Percentiles rank a stretch among this genome's conserved stretches.
phyloP scores from a whole-genome alignment of 2,888 invertebrate species.

The Platycheirus rosarum region DNA sequence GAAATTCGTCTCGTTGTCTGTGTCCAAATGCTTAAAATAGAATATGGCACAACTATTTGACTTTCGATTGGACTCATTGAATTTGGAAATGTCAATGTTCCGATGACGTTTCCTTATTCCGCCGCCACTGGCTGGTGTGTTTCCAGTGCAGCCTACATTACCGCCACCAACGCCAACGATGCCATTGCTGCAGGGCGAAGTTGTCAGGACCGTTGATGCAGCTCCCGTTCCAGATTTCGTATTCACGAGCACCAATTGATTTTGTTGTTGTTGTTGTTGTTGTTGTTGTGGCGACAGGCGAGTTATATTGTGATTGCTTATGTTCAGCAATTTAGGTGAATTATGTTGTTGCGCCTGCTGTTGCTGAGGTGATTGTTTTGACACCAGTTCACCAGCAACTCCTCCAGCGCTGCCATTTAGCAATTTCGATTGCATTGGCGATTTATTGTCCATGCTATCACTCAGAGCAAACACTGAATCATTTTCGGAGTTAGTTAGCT shows the following conservation, averaged over 20 bases:
- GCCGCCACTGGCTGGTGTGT: constrained; percentile 55
- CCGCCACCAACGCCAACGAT: constrained; percentile 43
- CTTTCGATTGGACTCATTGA: constrained; percentile 89
- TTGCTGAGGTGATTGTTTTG: constrained; percentile 50
- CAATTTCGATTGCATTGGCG: constrained; percentile 69
- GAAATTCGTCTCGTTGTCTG: constrained; percentile 89
- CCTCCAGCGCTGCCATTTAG: constrained; percentile 56
- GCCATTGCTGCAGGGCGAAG: constrained; percentile 68
- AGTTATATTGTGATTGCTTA: constrained; percentile 73
- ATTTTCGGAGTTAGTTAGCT: constrained; percentile 52
- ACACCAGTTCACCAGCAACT: constrained; percentile 36
- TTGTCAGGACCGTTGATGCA: constrained; percentile 57
- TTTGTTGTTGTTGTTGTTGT: constrained; percentile 69
- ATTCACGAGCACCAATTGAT: constrained; percentile 71
- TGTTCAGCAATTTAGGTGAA: constrained; percentile 56
- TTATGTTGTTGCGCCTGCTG: constrained; percentile 56
- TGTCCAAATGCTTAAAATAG: constrained; percentile 93
- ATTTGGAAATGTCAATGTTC: constrained; percentile 85
- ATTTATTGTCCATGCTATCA: constrained; percentile 75
- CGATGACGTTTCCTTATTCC: constrained; percentile 81
- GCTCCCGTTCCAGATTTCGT: constrained; percentile 42
- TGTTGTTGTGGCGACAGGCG: constrained; percentile 72
- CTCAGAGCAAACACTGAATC: constrained; percentile 71
- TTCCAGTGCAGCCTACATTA: constrained; percentile 59
- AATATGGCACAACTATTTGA: constrained; percentile 92